phyloP scores from a whole-genome alignment of 2,113 vertebrate species.

The Dromaius novaehollandiae region DNA sequence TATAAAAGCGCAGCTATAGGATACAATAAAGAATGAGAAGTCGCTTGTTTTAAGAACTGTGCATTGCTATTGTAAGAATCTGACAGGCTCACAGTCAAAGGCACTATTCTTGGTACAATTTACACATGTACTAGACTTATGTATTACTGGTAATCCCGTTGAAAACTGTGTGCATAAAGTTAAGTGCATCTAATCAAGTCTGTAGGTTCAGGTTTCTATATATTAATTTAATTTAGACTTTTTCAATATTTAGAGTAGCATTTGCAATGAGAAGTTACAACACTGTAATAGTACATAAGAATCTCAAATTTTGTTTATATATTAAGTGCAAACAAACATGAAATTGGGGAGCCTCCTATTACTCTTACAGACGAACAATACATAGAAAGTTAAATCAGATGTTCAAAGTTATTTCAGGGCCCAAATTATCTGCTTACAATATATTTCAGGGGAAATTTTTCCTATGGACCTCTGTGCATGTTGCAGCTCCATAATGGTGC shows the following conservation, averaged over 20 bases:
- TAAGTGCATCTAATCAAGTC: slow-evolving; percentile 16
- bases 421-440: neutral
- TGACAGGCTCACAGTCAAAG: neutral
- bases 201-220: neutral
- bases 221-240: neutral
- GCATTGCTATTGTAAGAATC: neutral
- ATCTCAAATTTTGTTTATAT: neutral
- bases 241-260: neutral
- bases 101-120: neutral
- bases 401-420: slow-evolving; percentile 36
- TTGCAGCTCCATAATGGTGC: slow-evolving; percentile 12
- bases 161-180: slow-evolving; percentile 11
- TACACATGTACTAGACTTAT: neutral
- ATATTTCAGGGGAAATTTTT: slow-evolving; percentile 55
- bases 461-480: slow-evolving; percentile 56
- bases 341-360: neutral
- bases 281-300: neutral
- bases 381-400: slow-evolving; percentile 17
- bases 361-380: neutral
- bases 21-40: neutral
- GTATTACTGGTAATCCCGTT: neutral
- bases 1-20: neutral
- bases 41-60: neutral
- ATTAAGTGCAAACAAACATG: neutral
- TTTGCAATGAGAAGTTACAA: neutral